phyloP scores from a whole-genome alignment of 53 echinoderm and acorn worm species.

The Echinarachnius parma region DNA sequence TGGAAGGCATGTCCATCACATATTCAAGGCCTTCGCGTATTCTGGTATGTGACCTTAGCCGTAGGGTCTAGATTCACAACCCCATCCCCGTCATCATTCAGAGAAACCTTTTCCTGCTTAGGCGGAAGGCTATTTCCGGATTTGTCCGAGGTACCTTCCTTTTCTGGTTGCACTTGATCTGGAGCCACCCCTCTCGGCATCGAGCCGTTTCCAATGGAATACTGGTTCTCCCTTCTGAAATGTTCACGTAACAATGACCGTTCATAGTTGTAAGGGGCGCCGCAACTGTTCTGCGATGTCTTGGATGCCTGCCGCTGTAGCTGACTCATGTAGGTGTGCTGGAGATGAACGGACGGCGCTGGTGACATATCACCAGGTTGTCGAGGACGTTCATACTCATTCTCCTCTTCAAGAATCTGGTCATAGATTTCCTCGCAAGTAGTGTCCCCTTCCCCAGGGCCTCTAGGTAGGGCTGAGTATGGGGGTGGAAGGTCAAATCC shows the following conservation, averaged over 20 bases:
- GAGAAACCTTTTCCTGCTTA: too few species aligned
- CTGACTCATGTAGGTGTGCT: constrained; percentile 7
- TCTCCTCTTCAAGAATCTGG: not conserved
- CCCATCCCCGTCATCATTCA: not conserved
- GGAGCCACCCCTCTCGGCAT: too few species aligned
- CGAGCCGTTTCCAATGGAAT: too few species aligned
- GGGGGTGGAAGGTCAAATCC: not conserved
- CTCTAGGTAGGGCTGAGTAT: not conserved
- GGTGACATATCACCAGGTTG: not conserved
- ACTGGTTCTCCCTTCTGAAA: too few species aligned
- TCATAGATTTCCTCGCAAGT: constrained; percentile 4
- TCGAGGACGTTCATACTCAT: not conserved
- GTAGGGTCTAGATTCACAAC: not conserved
- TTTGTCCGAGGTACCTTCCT: too few species aligned
- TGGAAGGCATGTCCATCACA: too few species aligned
- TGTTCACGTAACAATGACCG: constrained; percentile 11
- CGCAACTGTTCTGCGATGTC: constrained; percentile 2
- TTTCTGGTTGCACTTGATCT: too few species aligned
- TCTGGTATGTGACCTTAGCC: constrained; percentile 8
- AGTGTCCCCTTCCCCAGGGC: too few species aligned
- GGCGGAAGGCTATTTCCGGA: too few species aligned
- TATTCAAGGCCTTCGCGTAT: too few species aligned
- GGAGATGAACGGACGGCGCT: not conserved
- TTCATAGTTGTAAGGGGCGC: constrained; percentile 11
- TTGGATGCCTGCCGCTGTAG: constrained; percentile 14